A percentile compares a stretch with the other conserved stretches of the same genome.
Conservation (phyloP, 1,140 invertebrate genomes). For the Amyelois transitella region DNA sequence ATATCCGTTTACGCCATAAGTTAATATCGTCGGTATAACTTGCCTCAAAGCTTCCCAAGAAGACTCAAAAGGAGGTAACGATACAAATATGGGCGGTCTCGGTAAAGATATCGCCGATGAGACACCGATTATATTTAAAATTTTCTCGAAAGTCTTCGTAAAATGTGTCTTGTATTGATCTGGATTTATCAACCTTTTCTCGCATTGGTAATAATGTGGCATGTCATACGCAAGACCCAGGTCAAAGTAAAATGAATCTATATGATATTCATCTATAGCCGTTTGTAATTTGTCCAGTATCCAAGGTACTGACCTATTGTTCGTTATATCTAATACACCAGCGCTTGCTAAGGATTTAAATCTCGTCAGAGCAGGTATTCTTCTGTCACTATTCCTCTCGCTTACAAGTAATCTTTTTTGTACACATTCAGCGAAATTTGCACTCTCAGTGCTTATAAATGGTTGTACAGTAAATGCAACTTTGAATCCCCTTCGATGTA, state of each 20-base stretch:
- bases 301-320: slow-evolving; percentile 87
- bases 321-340: slow-evolving; percentile 89
- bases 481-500: slow-evolving; percentile 88
- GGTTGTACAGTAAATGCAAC: slow-evolving; percentile 89
- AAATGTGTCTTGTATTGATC: slow-evolving; percentile 88
- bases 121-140: slow-evolving; percentile 85
- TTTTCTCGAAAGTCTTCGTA: slow-evolving; percentile 78
- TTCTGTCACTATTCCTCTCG: slow-evolving; percentile 81
- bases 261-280: slow-evolving; percentile 83
- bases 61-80: slow-evolving; percentile 89
- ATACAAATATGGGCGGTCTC: slow-evolving; percentile 88
- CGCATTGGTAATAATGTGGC: slow-evolving; percentile 88
- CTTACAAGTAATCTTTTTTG: slow-evolving; percentile 81
- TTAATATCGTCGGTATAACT: slow-evolving; percentile 90
- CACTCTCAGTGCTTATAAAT: slow-evolving; percentile 89
- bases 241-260: slow-evolving; percentile 94
- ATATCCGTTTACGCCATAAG: slow-evolving; percentile 91
- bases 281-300: slow-evolving; percentile 82
- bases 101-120: slow-evolving; percentile 88
- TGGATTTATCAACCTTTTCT: slow-evolving; percentile 82
- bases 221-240: slow-evolving; percentile 91
- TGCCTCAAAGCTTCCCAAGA: slow-evolving; percentile 91
- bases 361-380: slow-evolving; percentile 83
- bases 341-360: slow-evolving; percentile 86
- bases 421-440: slow-evolving; percentile 86